Evolutionary conservation across 2,113 vertebrate species (phyloP).

Genomic region (mouse (Mus musculus)): DNA sequence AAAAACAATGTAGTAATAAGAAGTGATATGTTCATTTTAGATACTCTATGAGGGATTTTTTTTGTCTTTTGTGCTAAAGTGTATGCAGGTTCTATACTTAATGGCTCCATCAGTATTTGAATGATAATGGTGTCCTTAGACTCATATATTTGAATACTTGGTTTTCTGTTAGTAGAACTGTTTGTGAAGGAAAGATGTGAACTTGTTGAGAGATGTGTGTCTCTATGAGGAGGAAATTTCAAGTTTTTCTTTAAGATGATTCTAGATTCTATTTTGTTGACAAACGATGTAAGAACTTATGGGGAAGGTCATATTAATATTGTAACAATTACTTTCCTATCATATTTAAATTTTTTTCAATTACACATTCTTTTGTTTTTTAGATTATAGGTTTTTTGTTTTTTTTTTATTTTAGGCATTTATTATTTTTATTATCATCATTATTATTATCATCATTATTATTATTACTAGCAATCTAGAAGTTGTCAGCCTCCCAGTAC

Average conservation of each 20-base stretch:
- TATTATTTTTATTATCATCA: too few species aligned
- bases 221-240: neutral
- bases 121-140: neutral
- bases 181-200: neutral
- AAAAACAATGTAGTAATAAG: neutral
- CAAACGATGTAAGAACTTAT: too few species aligned
- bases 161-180: neutral
- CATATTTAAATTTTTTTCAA: neutral
- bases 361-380: neutral
- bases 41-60: rapidly evolving
- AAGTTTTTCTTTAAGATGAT: neutral
- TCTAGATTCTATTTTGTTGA: neutral
- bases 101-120: neutral
- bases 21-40: neutral
- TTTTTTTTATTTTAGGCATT: too few species aligned
- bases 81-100: too few species aligned
- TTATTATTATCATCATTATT: too few species aligned
- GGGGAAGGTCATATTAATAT: neutral
- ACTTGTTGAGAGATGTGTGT: too few species aligned
- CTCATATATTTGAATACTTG: neutral
- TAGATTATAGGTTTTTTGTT: neutral
- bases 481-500: too few species aligned
- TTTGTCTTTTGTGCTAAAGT: neutral
- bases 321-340: neutral
- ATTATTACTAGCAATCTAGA: too few species aligned